A percentile compares a stretch with the other conserved stretches of the same genome.
Evolutionary conservation across 2,888 invertebrate genomes (phyloP).

Genomic region (Epistrophe grossulariae): DNA sequence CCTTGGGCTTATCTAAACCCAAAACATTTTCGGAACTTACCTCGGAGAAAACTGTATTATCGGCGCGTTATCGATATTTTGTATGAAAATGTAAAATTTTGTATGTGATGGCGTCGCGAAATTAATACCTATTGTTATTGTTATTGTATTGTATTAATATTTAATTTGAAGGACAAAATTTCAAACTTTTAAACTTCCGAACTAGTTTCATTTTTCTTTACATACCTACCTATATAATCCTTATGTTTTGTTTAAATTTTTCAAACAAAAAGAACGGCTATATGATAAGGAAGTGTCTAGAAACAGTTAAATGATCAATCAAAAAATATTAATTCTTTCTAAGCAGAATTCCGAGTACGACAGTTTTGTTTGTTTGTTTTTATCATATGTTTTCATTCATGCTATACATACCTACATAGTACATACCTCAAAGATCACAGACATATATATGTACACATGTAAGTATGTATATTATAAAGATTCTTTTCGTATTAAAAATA

Average conservation of each 20-base stretch:
- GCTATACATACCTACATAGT: background rate
- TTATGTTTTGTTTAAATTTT: background rate
- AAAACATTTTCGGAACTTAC: too few relatives aligned
- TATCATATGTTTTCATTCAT: constrained; percentile 33
- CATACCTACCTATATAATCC: background rate
- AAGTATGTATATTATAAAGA: background rate
- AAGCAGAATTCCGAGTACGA: constrained; percentile 8
- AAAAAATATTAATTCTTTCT: constrained; percentile 39
- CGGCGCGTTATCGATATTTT: too few relatives aligned
- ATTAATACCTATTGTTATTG: too few relatives aligned
- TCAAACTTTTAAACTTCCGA: background rate
- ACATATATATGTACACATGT: background rate
- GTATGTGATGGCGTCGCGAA: too few relatives aligned
- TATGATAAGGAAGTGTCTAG: constrained; percentile 38
- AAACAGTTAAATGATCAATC: constrained; percentile 22
- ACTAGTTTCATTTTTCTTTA: background rate
- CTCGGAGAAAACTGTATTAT: too few relatives aligned
- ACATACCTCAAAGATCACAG: background rate
- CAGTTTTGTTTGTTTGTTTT: constrained; percentile 2
- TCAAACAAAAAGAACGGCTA: background rate
- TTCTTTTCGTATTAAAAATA: background rate
- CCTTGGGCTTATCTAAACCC: too few relatives aligned
- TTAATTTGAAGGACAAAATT: background rate
- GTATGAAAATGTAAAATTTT: too few relatives aligned
- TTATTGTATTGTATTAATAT: too few relatives aligned